These are phyloP conservation scores for Delichon dasypus DNA, from an alignment of 2,797 vertebrate genomes.

Conservation along the genomic window DNA sequence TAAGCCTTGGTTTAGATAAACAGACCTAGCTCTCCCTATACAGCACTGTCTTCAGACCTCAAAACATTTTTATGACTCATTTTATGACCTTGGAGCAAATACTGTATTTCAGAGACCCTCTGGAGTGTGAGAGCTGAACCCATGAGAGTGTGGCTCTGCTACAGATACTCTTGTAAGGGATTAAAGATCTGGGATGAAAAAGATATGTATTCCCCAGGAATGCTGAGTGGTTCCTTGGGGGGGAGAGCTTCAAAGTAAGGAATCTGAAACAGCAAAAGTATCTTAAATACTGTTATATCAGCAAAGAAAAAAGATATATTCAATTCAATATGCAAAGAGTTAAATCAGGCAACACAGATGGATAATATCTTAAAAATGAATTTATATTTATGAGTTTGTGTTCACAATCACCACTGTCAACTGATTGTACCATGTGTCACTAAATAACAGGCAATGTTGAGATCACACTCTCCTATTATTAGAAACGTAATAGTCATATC, in stretches of 20 bases:
- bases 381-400: slow-evolving; percentile 47
- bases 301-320: background rate
- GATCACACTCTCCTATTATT: slow-evolving; percentile 70
- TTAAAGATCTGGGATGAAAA: background rate
- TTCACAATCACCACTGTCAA: slow-evolving; percentile 55
- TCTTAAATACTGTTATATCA: slow-evolving; percentile 16
- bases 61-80: background rate
- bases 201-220: background rate
- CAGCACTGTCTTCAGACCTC: background rate
- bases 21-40: background rate
- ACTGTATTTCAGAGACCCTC: background rate
- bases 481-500: slow-evolving; percentile 72
- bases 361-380: slow-evolving; percentile 34
- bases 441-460: slow-evolving; percentile 62
- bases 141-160: background rate
- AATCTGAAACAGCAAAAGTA: background rate
- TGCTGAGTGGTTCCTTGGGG: background rate
- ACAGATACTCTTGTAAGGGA: background rate
- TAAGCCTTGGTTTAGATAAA: background rate
- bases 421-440: slow-evolving; percentile 46
- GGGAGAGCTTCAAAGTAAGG: background rate
- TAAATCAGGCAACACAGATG: slow-evolving; percentile 1
- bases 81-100: background rate
- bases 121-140: background rate
- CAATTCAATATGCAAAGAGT: slow-evolving; percentile 6